Conservation (phyloP, 2,113 vertebrate genomes). For the Notothenia rossii region DNA sequence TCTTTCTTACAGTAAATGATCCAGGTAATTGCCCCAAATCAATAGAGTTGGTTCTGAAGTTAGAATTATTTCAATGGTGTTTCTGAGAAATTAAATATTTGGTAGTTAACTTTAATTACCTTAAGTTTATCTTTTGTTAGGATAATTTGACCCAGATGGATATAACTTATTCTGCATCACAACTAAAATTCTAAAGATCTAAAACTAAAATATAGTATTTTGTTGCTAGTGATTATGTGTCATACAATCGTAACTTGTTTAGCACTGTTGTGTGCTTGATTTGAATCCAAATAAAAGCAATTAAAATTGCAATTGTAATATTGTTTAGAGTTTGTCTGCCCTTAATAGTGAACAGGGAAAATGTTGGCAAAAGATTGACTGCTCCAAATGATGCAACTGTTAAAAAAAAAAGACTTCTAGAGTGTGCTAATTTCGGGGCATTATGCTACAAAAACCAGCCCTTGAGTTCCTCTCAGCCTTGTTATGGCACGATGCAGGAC, state of each 20-base stretch:
- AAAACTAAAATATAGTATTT: too few relatives aligned
- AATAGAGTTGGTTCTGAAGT: neutral
- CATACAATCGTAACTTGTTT: neutral
- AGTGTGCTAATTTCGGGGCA: slow-evolving; percentile 15
- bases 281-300: neutral
- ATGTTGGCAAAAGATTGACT: neutral
- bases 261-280: neutral
- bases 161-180: too few relatives aligned
- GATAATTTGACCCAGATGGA: too few relatives aligned
- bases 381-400: neutral
- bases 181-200: too few relatives aligned
- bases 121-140: too few relatives aligned
- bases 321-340: neutral
- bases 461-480: neutral
- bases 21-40: neutral
- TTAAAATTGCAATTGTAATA: neutral
- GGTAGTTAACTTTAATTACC: too few relatives aligned
- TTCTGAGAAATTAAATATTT: neutral
- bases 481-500: too few relatives aligned
- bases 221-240: too few relatives aligned
- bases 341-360: neutral
- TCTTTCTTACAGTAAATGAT: neutral
- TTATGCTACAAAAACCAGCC: neutral
- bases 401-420: slow-evolving; percentile 5
- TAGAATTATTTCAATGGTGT: neutral